Evolutionary conservation across 2,113 vertebrate species (phyloP).

Genomic region (Pipa parva): DNA sequence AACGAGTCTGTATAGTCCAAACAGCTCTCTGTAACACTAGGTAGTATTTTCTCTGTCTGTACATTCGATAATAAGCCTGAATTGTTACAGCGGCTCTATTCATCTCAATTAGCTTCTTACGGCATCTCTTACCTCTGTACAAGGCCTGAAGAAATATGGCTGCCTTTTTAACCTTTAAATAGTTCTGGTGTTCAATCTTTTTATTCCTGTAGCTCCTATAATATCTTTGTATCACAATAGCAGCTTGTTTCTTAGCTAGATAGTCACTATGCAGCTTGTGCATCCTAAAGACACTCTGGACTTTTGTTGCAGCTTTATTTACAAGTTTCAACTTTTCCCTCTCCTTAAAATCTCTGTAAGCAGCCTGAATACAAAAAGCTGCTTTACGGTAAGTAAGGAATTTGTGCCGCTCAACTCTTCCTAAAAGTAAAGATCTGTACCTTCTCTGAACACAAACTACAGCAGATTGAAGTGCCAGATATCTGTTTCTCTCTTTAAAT

Average conservation of each 20-base stretch:
- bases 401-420: constrained; percentile 26
- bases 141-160: constrained; percentile 58
- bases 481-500: constrained; percentile 52
- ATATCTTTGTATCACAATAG: constrained; percentile 63
- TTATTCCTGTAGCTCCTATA: constrained; percentile 46
- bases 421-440: constrained; percentile 51
- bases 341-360: constrained; percentile 51
- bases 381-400: constrained; percentile 44
- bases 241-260: constrained; percentile 57
- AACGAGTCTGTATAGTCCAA: constrained; percentile 60
- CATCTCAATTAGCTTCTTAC: constrained; percentile 40
- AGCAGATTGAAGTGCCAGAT: constrained; percentile 60
- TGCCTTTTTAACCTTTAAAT: constrained; percentile 49
- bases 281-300: constrained; percentile 56
- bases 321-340: constrained; percentile 1
- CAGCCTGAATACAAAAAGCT: constrained; percentile 47
- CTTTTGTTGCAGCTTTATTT: constrained; percentile 47
- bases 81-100: constrained; percentile 57
- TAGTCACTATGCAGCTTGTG: constrained; percentile 49
- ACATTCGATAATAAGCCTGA: constrained; percentile 63
- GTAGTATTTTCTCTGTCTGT: constrained; percentile 50
- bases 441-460: constrained; percentile 58
- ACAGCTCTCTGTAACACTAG: constrained; percentile 57
- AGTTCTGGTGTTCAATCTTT: constrained; percentile 44
- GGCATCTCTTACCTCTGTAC: constrained; percentile 49